Evolutionary conservation across 2,113 vertebrate genomes (phyloP).

Genomic region (Melanerpes aurifrons): DNA sequence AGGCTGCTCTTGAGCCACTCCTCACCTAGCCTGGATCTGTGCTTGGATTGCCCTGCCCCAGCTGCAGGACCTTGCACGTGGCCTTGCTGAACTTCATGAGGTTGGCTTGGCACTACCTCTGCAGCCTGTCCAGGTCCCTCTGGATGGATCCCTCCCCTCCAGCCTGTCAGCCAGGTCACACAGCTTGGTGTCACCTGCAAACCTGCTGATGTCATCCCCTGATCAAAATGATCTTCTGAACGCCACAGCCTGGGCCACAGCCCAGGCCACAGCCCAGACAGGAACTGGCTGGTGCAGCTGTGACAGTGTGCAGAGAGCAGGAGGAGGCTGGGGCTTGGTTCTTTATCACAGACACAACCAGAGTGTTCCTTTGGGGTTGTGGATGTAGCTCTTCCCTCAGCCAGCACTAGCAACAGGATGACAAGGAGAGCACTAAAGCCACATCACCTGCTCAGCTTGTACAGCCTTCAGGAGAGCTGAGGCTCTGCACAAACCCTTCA

Average conservation of each 20-base stretch:
- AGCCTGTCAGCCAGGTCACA: too few relatives aligned
- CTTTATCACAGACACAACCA: background rate
- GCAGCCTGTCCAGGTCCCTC: too few relatives aligned
- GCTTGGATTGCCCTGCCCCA: too few relatives aligned
- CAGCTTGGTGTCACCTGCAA: too few relatives aligned
- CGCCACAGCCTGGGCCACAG: background rate
- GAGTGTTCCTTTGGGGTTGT: background rate
- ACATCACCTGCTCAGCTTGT: background rate
- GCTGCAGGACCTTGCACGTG: too few relatives aligned
- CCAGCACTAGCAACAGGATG: background rate
- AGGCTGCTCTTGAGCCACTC: too few relatives aligned
- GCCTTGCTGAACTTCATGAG: too few relatives aligned
- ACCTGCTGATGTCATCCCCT: background rate
- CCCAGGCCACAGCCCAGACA: background rate
- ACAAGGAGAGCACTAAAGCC: background rate
- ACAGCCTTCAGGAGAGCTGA: background rate
- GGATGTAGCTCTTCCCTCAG: background rate
- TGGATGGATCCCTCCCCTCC: too few relatives aligned
- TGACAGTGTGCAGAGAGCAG: background rate
- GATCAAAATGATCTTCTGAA: background rate
- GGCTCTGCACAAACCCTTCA: background rate
- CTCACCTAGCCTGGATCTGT: too few relatives aligned
- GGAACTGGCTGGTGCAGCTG: fast-evolving
- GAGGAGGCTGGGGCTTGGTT: background rate
- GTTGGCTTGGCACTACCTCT: too few relatives aligned